Conservation (phyloP, 2,113 vertebrate species). For the Petaurus breviceps region DNA sequence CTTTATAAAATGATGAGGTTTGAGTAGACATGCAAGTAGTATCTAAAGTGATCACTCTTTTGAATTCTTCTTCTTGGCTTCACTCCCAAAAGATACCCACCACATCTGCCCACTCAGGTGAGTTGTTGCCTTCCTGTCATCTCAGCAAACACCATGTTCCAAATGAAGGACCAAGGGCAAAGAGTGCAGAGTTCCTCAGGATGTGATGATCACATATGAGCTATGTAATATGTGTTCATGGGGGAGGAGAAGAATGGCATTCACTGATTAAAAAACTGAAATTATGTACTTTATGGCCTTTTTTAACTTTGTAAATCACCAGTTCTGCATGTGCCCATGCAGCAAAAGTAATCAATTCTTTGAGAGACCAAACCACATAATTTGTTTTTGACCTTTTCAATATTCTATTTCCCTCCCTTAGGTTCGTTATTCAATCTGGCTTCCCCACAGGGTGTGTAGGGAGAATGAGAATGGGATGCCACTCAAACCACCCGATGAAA, state of each 20-base stretch:
- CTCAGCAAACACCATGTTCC: background rate
- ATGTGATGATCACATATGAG: background rate
- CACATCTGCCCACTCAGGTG: background rate
- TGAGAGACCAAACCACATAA: background rate
- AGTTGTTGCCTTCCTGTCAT: background rate
- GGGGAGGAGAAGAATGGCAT: background rate
- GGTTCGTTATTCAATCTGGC: conserved; percentile 16
- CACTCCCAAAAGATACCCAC: background rate
- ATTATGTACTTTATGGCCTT: background rate
- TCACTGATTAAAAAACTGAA: conserved; percentile 6
- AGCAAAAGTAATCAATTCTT: conserved; percentile 35
- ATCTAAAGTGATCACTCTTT: background rate
- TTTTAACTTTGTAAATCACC: conserved; percentile 4
- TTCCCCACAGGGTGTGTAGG: background rate
- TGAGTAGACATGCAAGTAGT: background rate
- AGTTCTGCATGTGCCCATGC: background rate
- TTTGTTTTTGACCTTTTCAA: background rate
- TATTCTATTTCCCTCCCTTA: background rate
- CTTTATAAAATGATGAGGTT: background rate
- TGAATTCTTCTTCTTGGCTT: background rate
- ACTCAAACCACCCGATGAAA: background rate
- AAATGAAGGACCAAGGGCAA: conserved; percentile 8
- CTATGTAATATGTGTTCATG: background rate
- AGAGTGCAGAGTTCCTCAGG: background rate
- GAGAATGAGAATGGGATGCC: background rate